Conservation (phyloP, 64 coral and sea anemone genomes). For the Stichodactyla helianthus region DNA sequence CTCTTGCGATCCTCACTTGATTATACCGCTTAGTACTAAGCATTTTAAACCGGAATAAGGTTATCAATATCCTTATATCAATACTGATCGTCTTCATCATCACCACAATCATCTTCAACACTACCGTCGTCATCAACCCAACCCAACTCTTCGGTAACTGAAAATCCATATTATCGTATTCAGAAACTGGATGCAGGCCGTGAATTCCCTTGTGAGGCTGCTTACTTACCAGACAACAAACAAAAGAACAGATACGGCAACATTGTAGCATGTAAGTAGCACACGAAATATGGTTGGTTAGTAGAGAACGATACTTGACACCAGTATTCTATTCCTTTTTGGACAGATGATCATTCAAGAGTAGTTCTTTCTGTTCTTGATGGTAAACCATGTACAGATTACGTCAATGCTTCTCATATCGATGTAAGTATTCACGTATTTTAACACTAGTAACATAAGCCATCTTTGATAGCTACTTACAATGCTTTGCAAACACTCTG, state of each 20-base stretch:
- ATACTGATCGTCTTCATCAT: not conserved
- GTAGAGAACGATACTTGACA: not conserved
- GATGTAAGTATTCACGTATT: slow-evolving; percentile 59
- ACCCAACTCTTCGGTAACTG: not conserved
- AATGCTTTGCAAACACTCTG: no score
- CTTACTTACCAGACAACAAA: slow-evolving; percentile 70
- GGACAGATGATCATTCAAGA: slow-evolving; percentile 84
- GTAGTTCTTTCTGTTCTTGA: slow-evolving; percentile 61
- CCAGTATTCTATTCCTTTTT: not conserved
- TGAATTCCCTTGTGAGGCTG: slow-evolving; percentile 51
- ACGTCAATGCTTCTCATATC: slow-evolving; percentile 81
- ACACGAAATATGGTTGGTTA: not conserved
- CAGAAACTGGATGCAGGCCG: slow-evolving; percentile 88
- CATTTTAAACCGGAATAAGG: no score
- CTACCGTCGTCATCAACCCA: not conserved
- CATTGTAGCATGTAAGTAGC: slow-evolving; percentile 87
- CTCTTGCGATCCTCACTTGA: no score
- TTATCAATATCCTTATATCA: no score
- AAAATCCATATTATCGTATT: not conserved
- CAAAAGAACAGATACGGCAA: slow-evolving; percentile 97
- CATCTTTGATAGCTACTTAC: no score
- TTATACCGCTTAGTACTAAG: no score
- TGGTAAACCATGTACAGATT: slow-evolving; percentile 52
- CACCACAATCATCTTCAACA: not conserved
- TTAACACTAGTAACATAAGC: no score